Conservation (phyloP, 2,113 vertebrate species). For the Dermatemys mawii region DNA sequence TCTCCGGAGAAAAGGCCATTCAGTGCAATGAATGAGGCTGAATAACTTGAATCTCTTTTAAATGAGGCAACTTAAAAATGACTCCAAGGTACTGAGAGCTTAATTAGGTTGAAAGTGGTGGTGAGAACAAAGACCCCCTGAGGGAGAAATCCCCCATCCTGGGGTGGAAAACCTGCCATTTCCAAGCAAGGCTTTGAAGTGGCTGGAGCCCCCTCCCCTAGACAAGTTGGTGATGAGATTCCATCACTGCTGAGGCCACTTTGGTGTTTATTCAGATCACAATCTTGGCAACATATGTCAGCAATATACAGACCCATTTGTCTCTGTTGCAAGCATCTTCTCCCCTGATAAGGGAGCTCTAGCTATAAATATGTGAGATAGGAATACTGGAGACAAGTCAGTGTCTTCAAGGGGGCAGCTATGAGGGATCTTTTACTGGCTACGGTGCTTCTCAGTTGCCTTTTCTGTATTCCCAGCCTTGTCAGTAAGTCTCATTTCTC, state of each 20-base stretch:
- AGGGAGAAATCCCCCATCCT: slow-evolving; percentile 19
- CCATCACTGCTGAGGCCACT: not conserved
- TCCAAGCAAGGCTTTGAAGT: slow-evolving; percentile 18
- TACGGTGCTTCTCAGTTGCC: slow-evolving; percentile 8
- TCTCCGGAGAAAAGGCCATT: slow-evolving; percentile 79
- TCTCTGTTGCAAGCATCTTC: not conserved
- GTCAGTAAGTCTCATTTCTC: not conserved
- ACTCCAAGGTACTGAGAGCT: slow-evolving; percentile 66
- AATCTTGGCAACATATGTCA: slow-evolving; percentile 32
- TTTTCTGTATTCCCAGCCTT: slow-evolving; percentile 33
- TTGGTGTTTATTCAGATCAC: not conserved
- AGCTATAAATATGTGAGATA: slow-evolving; percentile 69
- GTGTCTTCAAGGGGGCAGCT: slow-evolving; percentile 23
- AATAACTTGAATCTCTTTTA: slow-evolving; percentile 41
- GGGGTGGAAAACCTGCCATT: slow-evolving; percentile 13
- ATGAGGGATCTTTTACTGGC: slow-evolving; percentile 48
- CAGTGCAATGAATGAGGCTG: not conserved
- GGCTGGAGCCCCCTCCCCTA: not conserved
- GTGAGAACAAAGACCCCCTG: slow-evolving; percentile 60
- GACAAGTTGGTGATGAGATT: not conserved
- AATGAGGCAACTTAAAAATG: slow-evolving; percentile 64
- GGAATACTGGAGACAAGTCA: slow-evolving; percentile 15
- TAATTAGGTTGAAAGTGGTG: slow-evolving; percentile 74
- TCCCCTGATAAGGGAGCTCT: not conserved
- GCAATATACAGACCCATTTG: not conserved